These are phyloP conservation scores for Horisme vitalbata DNA, from an alignment of 2,888 invertebrate genomes.

Conservation along the genomic window DNA sequence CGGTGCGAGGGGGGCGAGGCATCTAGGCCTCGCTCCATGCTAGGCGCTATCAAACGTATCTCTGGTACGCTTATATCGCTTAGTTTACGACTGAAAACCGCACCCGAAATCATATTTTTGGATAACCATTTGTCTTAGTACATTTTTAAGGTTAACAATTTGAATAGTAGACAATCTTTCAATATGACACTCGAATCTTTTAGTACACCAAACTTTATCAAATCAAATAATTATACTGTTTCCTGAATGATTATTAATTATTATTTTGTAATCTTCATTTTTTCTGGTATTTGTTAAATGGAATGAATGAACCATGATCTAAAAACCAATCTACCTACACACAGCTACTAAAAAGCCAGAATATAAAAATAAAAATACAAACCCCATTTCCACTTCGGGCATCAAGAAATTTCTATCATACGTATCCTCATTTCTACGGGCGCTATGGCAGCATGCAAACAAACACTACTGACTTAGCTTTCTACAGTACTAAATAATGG, in stretches of 20 bases:
- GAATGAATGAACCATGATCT: background rate
- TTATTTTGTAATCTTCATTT: too few relatives aligned
- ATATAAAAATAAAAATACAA: conserved; percentile 51
- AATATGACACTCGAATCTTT: too few relatives aligned
- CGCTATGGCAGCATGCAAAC: conserved; percentile 78
- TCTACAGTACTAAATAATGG: conserved; percentile 22
- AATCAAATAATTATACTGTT: too few relatives aligned
- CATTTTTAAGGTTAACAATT: background rate
- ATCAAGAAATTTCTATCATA: conserved; percentile 66
- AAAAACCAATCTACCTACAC: background rate
- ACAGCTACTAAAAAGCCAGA: background rate
- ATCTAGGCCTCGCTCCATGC: conserved; percentile 91
- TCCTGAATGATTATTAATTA: too few relatives aligned
- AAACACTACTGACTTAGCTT: conserved; percentile 66
- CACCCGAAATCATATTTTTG: conserved; percentile 5
- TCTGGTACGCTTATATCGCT: conserved; percentile 90
- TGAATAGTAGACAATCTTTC: too few relatives aligned
- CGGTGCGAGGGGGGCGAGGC: conserved; percentile 45
- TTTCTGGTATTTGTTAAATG: background rate
- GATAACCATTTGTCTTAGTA: background rate
- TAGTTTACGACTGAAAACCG: conserved; percentile 84
- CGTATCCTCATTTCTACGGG: conserved; percentile 60
- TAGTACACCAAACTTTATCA: too few relatives aligned
- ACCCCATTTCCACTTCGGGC: conserved; percentile 73
- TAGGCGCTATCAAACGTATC: conserved; percentile 92